Percentiles rank a stretch among this genome's conserved stretches.
These are phyloP conservation scores for Apocrypta bakeri DNA, from an alignment of 1,140 invertebrate genomes.

Conservation along the genomic window DNA sequence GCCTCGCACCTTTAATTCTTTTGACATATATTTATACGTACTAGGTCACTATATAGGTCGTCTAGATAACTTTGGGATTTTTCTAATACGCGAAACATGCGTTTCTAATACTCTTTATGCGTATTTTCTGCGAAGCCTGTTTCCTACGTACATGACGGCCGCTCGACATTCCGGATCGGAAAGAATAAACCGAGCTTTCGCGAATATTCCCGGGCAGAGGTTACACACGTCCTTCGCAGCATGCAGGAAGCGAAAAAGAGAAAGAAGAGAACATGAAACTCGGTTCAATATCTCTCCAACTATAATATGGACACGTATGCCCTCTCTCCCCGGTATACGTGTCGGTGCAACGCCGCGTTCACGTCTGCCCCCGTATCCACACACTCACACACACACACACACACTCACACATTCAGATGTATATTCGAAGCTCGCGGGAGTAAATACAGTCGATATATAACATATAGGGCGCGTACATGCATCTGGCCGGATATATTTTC, in stretches of 20 bases:
- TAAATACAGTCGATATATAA: constrained; percentile 50
- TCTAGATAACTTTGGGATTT: too few relatives aligned
- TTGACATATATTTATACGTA: too few relatives aligned
- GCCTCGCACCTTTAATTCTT: background rate
- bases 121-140: background rate
- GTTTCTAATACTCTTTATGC: too few relatives aligned
- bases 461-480: constrained; percentile 62
- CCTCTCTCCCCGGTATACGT: background rate
- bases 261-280: constrained; percentile 43
- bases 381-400: background rate
- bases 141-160: background rate
- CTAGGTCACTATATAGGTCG: too few relatives aligned
- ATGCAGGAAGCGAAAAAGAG: constrained; percentile 44
- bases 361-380: background rate
- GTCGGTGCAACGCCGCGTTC: background rate
- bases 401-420: background rate
- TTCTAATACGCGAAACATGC: too few relatives aligned
- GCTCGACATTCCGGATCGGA: constrained; percentile 14
- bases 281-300: constrained; percentile 64
- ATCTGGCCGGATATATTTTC: constrained; percentile 54
- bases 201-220: constrained; percentile 36
- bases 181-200: constrained; percentile 27
- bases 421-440: constrained; percentile 25
- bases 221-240: constrained; percentile 43
- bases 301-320: constrained; percentile 67